phyloP scores from a whole-genome alignment of 2,888 invertebrate species.

The Shargacucullia verbasci region DNA sequence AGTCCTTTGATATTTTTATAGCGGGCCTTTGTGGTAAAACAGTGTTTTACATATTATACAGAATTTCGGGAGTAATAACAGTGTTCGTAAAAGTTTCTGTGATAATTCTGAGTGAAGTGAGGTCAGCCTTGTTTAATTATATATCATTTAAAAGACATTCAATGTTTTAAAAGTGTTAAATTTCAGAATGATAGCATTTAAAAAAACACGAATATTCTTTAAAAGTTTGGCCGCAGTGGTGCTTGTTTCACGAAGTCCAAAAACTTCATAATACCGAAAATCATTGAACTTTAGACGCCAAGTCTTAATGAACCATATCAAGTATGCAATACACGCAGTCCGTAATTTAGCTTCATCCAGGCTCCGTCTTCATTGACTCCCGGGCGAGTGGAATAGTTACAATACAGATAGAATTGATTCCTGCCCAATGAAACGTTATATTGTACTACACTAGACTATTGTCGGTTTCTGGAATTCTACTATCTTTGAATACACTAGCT shows the following conservation, averaged over 20 bases:
- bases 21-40: slow-evolving; percentile 24
- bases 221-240: too few relatives aligned
- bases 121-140: too few relatives aligned
- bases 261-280: too few relatives aligned
- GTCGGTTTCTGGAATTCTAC: slow-evolving; percentile 2
- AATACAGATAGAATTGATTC: slow-evolving; percentile 26
- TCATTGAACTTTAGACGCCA: background rate
- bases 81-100: too few relatives aligned
- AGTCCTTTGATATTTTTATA: slow-evolving; percentile 47
- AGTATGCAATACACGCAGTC: background rate
- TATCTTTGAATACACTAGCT: slow-evolving; percentile 5
- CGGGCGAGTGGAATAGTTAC: slow-evolving; percentile 6
- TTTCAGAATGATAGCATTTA: too few relatives aligned
- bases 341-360: background rate
- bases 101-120: too few relatives aligned
- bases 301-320: background rate
- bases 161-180: too few relatives aligned
- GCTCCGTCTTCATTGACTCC: slow-evolving; percentile 4
- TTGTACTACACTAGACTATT: slow-evolving; percentile 18
- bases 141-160: too few relatives aligned
- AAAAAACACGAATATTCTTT: too few relatives aligned
- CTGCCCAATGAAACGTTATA: slow-evolving; percentile 24
- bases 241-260: too few relatives aligned
- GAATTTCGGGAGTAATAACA: too few relatives aligned
- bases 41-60: too few relatives aligned